Evolutionary conservation across 2,888 invertebrate species (phyloP).

Genomic region (Geotrupes spiniger): DNA sequence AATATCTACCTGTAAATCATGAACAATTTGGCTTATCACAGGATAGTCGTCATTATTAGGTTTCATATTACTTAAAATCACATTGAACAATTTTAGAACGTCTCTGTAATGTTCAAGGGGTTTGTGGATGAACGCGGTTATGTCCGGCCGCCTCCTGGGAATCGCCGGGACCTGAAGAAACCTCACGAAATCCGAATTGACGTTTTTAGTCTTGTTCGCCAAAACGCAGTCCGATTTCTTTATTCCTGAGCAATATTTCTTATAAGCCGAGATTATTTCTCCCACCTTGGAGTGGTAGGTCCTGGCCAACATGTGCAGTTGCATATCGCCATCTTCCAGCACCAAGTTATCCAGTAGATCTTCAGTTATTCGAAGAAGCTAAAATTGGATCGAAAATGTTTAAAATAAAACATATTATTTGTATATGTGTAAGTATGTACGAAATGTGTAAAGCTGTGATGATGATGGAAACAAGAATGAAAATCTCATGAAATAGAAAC

Average conservation of each 20-base stretch:
- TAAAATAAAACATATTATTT: no score
- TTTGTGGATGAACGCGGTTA: conserved; percentile 80
- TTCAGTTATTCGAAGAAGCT: conserved; percentile 74
- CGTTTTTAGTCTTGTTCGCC: conserved; percentile 70
- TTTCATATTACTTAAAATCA: conserved; percentile 53
- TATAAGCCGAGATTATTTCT: conserved; percentile 73
- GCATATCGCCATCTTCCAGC: conserved; percentile 71
- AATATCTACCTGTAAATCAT: conserved; percentile 48
- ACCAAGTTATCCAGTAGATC: conserved; percentile 75
- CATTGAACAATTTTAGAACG: conserved; percentile 58
- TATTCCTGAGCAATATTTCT: conserved; percentile 79
- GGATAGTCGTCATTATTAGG: conserved; percentile 52
- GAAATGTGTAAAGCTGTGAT: no score
- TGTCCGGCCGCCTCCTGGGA: conserved; percentile 77
- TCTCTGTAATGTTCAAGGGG: conserved; percentile 79
- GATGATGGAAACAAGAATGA: no score
- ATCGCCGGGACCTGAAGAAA: conserved; percentile 79
- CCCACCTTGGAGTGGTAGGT: conserved; percentile 72
- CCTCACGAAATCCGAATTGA: conserved; percentile 74
- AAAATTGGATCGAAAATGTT: conserved; percentile 28
- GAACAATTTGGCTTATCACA: conserved; percentile 52
- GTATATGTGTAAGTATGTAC: no score
- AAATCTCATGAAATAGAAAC: no score
- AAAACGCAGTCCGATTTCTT: conserved; percentile 83
- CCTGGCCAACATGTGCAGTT: conserved; percentile 64